A percentile compares a stretch with the other conserved stretches of the same genome.
Conservation (phyloP, 2,797 vertebrate genomes). For the Sparidentex hasta region DNA sequence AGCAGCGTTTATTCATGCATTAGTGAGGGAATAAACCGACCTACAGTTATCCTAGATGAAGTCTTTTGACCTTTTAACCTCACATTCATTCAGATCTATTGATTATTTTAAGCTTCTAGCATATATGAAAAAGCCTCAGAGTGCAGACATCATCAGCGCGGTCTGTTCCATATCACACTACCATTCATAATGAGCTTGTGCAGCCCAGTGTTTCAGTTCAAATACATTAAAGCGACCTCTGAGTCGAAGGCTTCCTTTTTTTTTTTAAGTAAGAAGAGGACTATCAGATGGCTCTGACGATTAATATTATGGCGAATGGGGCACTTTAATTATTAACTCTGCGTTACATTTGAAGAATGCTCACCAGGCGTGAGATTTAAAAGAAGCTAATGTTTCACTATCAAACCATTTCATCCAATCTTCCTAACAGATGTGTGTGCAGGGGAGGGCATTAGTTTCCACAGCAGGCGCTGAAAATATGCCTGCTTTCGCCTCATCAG, state of each 20-base stretch:
- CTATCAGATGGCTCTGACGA: conserved; percentile 71
- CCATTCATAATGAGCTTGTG: conserved; percentile 44
- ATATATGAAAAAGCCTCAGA: background rate
- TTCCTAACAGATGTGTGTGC: conserved; percentile 75
- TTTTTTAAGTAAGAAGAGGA: conserved; percentile 44
- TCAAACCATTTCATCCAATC: conserved; percentile 83
- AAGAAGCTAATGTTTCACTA: conserved; percentile 87
- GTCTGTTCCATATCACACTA: conserved; percentile 40
- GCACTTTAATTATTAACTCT: conserved; percentile 86
- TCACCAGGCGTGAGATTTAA: conserved; percentile 82
- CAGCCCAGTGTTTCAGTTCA: conserved; percentile 62
- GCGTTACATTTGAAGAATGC: conserved; percentile 87
- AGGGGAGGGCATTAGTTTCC: conserved; percentile 75
- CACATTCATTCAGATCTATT: conserved; percentile 24
- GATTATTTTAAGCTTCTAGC: conserved; percentile 31
- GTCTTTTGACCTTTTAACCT: conserved; percentile 30
- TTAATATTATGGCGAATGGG: conserved; percentile 77
- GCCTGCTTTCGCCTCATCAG: conserved; percentile 74
- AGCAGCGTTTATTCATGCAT: conserved; percentile 20
- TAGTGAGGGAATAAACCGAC: conserved; percentile 33
- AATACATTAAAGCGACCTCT: conserved; percentile 55
- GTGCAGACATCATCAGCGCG: conserved; percentile 8
- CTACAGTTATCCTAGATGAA: conserved; percentile 17
- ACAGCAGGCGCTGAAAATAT: conserved; percentile 73
- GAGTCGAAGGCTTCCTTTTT: conserved; percentile 51